Evolutionary conservation across 2,113 vertebrate species (phyloP), one percentile per base, ranked within the genome.

Genomic region (Chaenocephalus aceratus): DNA sequence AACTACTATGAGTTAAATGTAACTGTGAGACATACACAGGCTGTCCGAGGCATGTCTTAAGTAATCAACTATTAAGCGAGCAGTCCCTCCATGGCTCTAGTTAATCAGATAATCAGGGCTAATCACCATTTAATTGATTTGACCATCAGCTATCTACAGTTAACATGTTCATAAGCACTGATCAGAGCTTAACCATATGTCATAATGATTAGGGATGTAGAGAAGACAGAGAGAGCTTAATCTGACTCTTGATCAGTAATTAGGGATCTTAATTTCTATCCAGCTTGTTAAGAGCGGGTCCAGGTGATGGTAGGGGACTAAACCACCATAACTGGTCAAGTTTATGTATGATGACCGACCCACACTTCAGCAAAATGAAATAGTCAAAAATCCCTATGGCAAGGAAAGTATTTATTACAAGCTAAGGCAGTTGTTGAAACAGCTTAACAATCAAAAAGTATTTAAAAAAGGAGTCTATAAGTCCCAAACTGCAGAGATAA

Each of bases 31-130:
- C 30, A 65, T 63, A 64, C 53, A 70, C 67, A 63, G 36, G 77
- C 64, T 79, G 72, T 66, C 76, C 72, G 44, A 77, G 82, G 83
- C 62, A 70, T 79, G 71, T 80, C 83, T 72, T 61, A 76, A 85
- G 74, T 75, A 86, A 90, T 91, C 83, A 88, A 77, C 76, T 80
- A 73, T 60, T 84, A 81, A 92, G 82, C 77, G 87, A 91, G 82
- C 67, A 69, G 72, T 86, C 67, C 71, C n/a, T 73, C 70, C 72
- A 12, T 26, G 62, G 84, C 79, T 88, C 84, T 58, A 81, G 83
- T 88, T 93, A 94, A 94, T 93, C 90, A 91, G 89, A 88, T 93
- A 89, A 92, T 88, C 76, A 80, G 73, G 79, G 82, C 81, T 91
- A 91, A 93, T 93, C 88, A 61, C 75, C 71, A 69, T 83, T 83